phyloP scores from a whole-genome alignment of 2,113 vertebrate species.

The Recurvirostra avosetta region DNA sequence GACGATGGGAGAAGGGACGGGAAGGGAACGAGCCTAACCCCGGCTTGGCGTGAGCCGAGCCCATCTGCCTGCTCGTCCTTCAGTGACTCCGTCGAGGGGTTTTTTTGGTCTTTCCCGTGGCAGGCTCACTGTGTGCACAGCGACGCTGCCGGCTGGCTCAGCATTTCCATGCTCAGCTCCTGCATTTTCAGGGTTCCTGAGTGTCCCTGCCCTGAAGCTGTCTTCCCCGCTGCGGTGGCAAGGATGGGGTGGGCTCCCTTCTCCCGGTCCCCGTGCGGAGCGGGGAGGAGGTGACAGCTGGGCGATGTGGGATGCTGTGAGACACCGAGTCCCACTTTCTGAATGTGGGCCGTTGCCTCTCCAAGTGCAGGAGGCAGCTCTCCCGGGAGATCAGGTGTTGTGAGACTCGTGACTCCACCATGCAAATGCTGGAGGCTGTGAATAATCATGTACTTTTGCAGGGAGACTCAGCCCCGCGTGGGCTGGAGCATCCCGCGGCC shows the following conservation, averaged over 20 bases:
- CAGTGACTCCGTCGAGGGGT: neutral
- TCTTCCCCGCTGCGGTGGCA: too few species aligned
- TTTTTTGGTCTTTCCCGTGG: neutral
- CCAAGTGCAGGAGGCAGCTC: slow-evolving; percentile 46
- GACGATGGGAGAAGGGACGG: neutral
- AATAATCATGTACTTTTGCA: slow-evolving; percentile 54
- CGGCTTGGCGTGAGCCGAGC: neutral
- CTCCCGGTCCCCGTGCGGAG: neutral
- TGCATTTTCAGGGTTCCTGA: accelerated
- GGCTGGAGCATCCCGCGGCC: slow-evolving; percentile 36
- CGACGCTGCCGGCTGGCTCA: neutral
- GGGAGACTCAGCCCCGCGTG: slow-evolving; percentile 39
- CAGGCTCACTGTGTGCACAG: neutral
- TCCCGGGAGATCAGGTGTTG: slow-evolving; percentile 60
- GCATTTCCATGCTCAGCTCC: neutral
- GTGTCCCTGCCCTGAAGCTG: neutral
- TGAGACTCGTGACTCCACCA: slow-evolving; percentile 59
- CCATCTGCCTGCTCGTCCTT: slow-evolving; percentile 2
- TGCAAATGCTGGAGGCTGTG: slow-evolving; percentile 53
- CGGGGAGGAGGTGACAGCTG: slow-evolving; percentile 41
- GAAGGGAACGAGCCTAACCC: neutral
- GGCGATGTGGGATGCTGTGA: slow-evolving; percentile 53
- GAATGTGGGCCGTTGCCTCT: slow-evolving; percentile 51
- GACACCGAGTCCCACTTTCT: slow-evolving; percentile 46
- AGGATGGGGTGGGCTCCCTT: neutral